These are phyloP conservation scores for Monochamus alternatus DNA, from an alignment of 2,888 invertebrate genomes.

Conservation along the genomic window DNA sequence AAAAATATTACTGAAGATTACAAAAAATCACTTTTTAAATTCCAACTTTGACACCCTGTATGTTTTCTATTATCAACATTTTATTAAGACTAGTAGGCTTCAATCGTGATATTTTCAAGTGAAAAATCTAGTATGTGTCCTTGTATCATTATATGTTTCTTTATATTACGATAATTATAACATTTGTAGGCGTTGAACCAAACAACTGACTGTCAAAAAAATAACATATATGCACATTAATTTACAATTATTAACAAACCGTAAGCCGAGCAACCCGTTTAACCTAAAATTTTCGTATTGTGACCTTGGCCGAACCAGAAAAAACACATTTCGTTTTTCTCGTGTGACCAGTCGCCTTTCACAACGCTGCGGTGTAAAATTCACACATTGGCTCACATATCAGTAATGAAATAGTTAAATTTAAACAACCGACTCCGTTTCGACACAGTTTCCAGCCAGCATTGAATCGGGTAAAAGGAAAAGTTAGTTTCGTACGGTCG, in stretches of 20 bases:
- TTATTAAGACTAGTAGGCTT: no score
- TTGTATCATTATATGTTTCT: no score
- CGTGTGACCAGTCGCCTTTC: not conserved
- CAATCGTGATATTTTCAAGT: no score
- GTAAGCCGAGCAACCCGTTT: not conserved
- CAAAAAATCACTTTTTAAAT: no score
- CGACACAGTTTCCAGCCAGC: not conserved
- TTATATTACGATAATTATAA: no score
- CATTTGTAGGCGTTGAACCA: no score
- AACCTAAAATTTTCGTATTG: not conserved
- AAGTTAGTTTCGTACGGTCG: not conserved
- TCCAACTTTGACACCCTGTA: no score
- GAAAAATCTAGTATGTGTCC: no score
- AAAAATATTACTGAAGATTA: no score
- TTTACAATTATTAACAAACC: not conserved
- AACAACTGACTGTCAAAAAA: no score
- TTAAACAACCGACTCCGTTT: not conserved
- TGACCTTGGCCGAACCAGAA: not conserved
- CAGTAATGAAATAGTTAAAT: not conserved
- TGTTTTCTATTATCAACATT: no score
- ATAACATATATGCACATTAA: not conserved
- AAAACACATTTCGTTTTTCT: not conserved
- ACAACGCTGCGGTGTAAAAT: not conserved
- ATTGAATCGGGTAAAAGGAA: constrained; percentile 7
- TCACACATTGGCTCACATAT: not conserved